Conservation (phyloP, 2,888 invertebrate species). For the Quadriops clusia region DNA sequence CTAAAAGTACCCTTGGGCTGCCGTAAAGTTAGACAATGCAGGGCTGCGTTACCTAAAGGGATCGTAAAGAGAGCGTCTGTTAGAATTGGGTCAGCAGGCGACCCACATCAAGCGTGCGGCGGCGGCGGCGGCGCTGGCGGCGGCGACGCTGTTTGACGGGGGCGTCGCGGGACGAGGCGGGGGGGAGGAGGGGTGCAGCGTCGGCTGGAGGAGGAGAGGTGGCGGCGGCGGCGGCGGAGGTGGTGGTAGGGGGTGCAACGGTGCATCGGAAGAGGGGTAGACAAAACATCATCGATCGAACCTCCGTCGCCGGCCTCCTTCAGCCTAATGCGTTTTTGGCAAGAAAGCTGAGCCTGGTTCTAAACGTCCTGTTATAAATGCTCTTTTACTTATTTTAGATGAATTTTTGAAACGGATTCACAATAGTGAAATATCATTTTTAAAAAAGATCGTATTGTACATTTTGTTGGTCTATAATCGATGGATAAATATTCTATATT, state of each 20-base stretch:
- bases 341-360: slow-evolving; percentile 2
- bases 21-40: slow-evolving; percentile 14
- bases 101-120: slow-evolving; percentile 19
- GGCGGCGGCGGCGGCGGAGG: slow-evolving; percentile 7
- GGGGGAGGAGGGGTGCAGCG: slow-evolving; percentile 12
- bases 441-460: too few species aligned
- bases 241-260: slow-evolving; percentile 17
- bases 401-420: too few species aligned
- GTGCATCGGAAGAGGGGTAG: slow-evolving; percentile 24
- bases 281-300: slow-evolving; percentile 24
- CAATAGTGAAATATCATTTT: too few species aligned
- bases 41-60: slow-evolving; percentile 25
- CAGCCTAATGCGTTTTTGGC: slow-evolving; percentile 20
- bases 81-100: slow-evolving; percentile 24
- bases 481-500: too few species aligned
- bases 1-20: slow-evolving; percentile 7
- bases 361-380: slow-evolving; percentile 4
- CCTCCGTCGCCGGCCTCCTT: slow-evolving; percentile 16
- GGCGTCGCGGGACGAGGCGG: slow-evolving; percentile 16
- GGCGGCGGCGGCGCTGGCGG: slow-evolving; percentile 16
- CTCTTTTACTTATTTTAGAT: slow-evolving; percentile 2
- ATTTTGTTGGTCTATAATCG: too few species aligned
- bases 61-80: slow-evolving; percentile 24
- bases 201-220: slow-evolving; percentile 11
- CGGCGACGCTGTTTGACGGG: slow-evolving; percentile 18